These are phyloP conservation scores for Malurus cyaneus DNA, from an alignment of 2,113 vertebrate species.

Conservation along the genomic window DNA sequence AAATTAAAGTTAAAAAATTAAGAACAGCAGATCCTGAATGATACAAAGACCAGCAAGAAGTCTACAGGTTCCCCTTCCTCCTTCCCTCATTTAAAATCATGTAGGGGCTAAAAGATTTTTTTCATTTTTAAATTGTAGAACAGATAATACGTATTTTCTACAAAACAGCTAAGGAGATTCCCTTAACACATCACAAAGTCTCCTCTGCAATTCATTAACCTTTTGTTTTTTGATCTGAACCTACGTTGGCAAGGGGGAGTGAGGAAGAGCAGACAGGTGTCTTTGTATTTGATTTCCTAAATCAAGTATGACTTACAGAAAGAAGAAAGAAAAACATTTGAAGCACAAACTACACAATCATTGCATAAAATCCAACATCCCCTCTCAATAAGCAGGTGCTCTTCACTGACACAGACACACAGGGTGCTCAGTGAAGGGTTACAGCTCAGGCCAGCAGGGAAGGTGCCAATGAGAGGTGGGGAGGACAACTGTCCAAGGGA, in stretches of 20 bases:
- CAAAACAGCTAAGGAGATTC: neutral
- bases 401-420: neutral
- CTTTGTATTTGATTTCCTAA: neutral
- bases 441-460: neutral
- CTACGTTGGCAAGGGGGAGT: accelerated
- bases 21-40: neutral
- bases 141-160: neutral
- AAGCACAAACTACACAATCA: neutral
- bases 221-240: neutral
- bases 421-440: neutral
- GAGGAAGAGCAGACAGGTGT: neutral
- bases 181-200: neutral
- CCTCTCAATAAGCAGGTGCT: neutral
- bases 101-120: neutral
- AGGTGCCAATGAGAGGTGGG: neutral
- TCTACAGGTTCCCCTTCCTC: neutral
- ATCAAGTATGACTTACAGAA: neutral
- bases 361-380: neutral
- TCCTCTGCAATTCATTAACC: neutral
- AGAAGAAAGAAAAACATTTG: neutral
- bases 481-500: no score
- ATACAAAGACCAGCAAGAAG: neutral
- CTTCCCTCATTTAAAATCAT: neutral
- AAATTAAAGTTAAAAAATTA: neutral
- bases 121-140: neutral